Conservation (phyloP, 2,113 vertebrate genomes). For the Mohoua ochrocephala region DNA sequence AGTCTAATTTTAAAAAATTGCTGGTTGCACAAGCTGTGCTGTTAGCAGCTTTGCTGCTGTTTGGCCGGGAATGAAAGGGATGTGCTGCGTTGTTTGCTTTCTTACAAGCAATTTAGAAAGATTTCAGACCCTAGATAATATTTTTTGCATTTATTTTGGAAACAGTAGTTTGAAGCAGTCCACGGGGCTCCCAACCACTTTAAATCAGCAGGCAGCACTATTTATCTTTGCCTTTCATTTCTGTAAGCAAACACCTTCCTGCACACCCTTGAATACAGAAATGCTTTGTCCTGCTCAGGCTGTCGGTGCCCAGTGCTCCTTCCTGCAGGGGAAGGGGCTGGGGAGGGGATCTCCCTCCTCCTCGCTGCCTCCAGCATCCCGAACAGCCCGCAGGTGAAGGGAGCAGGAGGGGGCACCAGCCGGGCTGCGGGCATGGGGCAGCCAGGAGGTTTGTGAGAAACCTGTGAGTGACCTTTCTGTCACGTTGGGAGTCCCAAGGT, state of each 20-base stretch:
- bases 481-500: accelerated
- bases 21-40: not conserved
- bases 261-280: not conserved
- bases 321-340: not conserved
- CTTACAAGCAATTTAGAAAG: not conserved
- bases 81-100: not conserved
- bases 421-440: not conserved
- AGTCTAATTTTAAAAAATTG: not conserved
- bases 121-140: not conserved
- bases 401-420: not conserved
- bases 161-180: not conserved
- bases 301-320: not conserved
- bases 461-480: not conserved
- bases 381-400: not conserved
- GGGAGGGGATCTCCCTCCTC: not conserved
- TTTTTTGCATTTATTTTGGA: slow-evolving; percentile 28
- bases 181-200: not conserved
- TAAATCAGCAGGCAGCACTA: slow-evolving; percentile 27
- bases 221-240: slow-evolving; percentile 48
- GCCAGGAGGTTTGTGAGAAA: not conserved
- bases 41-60: not conserved
- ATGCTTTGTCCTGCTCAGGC: not conserved
- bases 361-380: not conserved
- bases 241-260: slow-evolving; percentile 23
- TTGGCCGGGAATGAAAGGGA: not conserved